Percentiles rank a stretch among this genome's conserved stretches.
phyloP scores from a whole-genome alignment of 1,140 invertebrate species.

The Chymomyza costata region DNA sequence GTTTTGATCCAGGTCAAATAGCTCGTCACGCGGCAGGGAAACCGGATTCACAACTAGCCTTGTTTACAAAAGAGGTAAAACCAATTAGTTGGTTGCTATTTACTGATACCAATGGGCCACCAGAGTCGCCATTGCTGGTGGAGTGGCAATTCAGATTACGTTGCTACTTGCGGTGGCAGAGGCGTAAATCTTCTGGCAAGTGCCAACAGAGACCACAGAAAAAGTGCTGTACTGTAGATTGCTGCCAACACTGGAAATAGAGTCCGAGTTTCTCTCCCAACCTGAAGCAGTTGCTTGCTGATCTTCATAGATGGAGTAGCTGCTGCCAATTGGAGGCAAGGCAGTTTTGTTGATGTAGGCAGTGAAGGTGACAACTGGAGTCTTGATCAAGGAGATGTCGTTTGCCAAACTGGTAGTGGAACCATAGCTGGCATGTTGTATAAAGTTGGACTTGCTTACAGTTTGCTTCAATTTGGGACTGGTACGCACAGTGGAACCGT shows the following conservation, averaged over 20 bases:
- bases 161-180: conserved; percentile 4
- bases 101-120: conserved; percentile 29
- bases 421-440: conserved; percentile 34
- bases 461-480: conserved; percentile 30
- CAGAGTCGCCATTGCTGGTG: conserved; percentile 34
- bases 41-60: conserved; percentile 66
- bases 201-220: conserved; percentile 10
- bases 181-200: conserved; percentile 14
- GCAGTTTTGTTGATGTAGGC: conserved; percentile 14
- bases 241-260: neutral
- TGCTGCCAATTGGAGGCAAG: conserved; percentile 21
- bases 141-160: conserved; percentile 33
- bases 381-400: conserved; percentile 40
- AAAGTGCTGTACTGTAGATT: conserved; percentile 25
- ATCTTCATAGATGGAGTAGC: conserved; percentile 24
- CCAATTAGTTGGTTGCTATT: conserved; percentile 48
- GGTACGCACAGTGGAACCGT: conserved; percentile 34
- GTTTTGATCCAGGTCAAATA: conserved; percentile 55
- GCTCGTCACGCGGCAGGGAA: conserved; percentile 75
- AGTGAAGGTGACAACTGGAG: conserved; percentile 8
- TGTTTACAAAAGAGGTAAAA: conserved; percentile 72
- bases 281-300: conserved; percentile 30
- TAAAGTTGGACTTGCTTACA: conserved; percentile 24
- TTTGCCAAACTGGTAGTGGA: conserved; percentile 2
- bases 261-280: conserved; percentile 29